phyloP scores from a whole-genome alignment of 2,113 vertebrate genomes.

The Daphoenositta chrysoptera region DNA sequence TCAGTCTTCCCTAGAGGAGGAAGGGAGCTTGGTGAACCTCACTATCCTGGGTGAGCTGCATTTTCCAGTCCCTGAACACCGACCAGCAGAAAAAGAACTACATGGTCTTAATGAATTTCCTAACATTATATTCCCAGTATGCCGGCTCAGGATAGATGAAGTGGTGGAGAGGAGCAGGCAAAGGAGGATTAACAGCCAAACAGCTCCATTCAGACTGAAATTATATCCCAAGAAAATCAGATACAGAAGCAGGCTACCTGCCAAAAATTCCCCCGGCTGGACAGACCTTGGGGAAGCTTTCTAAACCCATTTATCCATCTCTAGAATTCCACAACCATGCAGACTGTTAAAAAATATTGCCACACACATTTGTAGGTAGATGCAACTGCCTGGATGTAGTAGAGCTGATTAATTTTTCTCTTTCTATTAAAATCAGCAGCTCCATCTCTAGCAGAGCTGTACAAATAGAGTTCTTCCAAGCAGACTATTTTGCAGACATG shows the following conservation, averaged over 20 bases:
- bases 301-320: not conserved
- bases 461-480: conserved; percentile 14
- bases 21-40: not conserved
- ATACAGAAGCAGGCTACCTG: not conserved
- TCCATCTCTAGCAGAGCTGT: not conserved
- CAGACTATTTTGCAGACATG: conserved; percentile 7
- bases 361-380: not conserved
- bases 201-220: not conserved
- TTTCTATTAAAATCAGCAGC: not conserved
- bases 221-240: not conserved
- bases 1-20: not conserved
- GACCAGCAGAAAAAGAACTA: not conserved
- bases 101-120: not conserved
- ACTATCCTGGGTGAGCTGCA: not conserved
- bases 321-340: not conserved
- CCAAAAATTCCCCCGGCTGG: not conserved
- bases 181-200: not conserved
- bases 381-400: not conserved
- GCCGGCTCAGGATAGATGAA: not conserved
- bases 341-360: not conserved
- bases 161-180: not conserved
- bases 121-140: not conserved
- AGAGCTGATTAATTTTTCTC: not conserved
- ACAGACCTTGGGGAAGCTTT: not conserved
- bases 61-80: not conserved